phyloP scores from a whole-genome alignment of 2,113 vertebrate species.

The Gymnarchus niloticus region DNA sequence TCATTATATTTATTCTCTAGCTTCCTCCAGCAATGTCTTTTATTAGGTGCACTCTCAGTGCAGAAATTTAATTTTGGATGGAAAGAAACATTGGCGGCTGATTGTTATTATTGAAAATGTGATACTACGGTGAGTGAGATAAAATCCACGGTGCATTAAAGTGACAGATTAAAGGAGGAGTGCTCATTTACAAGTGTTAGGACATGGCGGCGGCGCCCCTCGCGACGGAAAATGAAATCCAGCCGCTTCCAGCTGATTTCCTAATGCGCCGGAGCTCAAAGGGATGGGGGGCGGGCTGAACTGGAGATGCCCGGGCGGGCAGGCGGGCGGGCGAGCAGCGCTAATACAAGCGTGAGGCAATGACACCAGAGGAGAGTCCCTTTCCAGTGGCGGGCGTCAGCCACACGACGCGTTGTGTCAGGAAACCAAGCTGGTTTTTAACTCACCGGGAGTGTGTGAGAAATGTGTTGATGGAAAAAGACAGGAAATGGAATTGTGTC shows the following conservation, averaged over 20 bases:
- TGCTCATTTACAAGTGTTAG: constrained; percentile 98
- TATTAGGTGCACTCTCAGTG: constrained; percentile 96
- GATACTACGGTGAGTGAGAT: constrained; percentile 90
- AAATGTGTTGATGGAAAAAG: neutral
- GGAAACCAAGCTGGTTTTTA: neutral
- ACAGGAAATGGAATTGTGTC: constrained; percentile 2
- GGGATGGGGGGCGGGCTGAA: constrained; percentile 36
- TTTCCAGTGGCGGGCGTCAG: neutral
- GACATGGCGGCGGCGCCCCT: constrained; percentile 84
- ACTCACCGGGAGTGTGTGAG: neutral
- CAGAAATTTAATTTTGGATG: constrained; percentile 96
- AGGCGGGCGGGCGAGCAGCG: too few relatives aligned
- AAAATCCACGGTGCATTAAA: constrained; percentile 99
- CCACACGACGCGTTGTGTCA: too few relatives aligned
- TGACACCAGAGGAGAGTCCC: neutral
- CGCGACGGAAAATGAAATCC: constrained; percentile 89
- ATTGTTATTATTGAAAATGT: constrained; percentile 98
- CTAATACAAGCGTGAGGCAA: too few relatives aligned
- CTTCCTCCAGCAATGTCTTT: constrained; percentile 94
- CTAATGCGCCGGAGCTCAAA: constrained; percentile 59
- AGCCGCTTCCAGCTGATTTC: constrained; percentile 75
- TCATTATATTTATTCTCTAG: constrained; percentile 90
- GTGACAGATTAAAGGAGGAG: constrained; percentile 93
- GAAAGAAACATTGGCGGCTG: constrained; percentile 87
- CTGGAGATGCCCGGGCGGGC: neutral